A percentile compares a stretch with the other conserved stretches of the same genome.
phyloP scores from a whole-genome alignment of 1,140 invertebrate genomes.

The Catajapyx aquilonaris region DNA sequence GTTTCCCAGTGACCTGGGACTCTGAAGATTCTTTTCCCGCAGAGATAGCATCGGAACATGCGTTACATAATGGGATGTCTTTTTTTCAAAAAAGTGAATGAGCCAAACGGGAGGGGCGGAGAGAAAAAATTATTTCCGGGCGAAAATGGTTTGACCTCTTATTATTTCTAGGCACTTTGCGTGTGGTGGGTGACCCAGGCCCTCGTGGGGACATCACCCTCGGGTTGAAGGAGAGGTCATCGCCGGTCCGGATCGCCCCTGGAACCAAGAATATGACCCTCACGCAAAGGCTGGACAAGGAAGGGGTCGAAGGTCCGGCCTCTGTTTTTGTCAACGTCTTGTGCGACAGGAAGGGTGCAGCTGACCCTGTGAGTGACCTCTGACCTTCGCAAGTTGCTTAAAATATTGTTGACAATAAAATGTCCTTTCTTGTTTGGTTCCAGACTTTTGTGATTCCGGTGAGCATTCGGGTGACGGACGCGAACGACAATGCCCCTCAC shows the following conservation, averaged over 20 bases:
- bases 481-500: conserved; percentile 71
- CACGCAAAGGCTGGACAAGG: conserved; percentile 54
- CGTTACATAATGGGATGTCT: no score
- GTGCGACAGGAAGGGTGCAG: conserved; percentile 46
- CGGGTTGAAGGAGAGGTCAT: conserved; percentile 48
- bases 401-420: no score
- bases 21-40: no score
- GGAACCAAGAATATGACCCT: conserved; percentile 64
- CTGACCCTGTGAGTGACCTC: conserved; percentile 58
- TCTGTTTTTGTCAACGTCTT: conserved; percentile 68
- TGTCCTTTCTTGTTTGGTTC: conserved; percentile 12
- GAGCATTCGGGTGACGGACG: conserved; percentile 75
- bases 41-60: no score
- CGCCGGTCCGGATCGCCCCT: conserved; percentile 48
- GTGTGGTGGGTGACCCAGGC: conserved; percentile 56
- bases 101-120: no score
- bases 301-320: conserved; percentile 56
- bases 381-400: no score
- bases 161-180: conserved; percentile 30
- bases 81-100: no score
- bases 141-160: conserved; percentile 1
- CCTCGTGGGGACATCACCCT: conserved; percentile 52
- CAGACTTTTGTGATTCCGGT: conserved; percentile 73
- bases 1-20: no score
- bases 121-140: no score